A percentile compares a stretch with the other conserved stretches of the same genome.
Evolutionary conservation across 2,113 vertebrate genomes (phyloP).

Genomic region (Phyllostomus hastatus): DNA sequence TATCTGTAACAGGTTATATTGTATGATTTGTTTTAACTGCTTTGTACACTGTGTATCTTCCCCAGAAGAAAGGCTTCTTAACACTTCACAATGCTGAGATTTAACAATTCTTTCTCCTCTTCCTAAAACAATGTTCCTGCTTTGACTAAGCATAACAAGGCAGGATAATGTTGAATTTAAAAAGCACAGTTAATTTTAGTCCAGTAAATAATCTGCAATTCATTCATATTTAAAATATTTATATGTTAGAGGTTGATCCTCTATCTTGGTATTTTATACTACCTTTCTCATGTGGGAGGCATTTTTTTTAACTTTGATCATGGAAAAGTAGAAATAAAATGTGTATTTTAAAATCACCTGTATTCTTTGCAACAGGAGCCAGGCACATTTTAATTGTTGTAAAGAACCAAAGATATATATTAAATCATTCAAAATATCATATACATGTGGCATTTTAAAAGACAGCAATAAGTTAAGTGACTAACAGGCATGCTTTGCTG

Average conservation of each 20-base stretch:
- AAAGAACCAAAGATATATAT: neutral
- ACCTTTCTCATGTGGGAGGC: slow-evolving; percentile 36
- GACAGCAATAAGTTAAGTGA: neutral
- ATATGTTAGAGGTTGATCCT: neutral
- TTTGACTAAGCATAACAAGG: slow-evolving; percentile 68
- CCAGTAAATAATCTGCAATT: neutral
- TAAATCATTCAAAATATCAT: slow-evolving; percentile 5
- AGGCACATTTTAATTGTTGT: neutral
- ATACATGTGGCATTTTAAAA: neutral
- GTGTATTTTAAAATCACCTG: neutral
- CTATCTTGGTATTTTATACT: slow-evolving; percentile 38
- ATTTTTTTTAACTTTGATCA: slow-evolving; percentile 31
- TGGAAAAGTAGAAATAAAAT: neutral
- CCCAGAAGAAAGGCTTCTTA: slow-evolving; percentile 78
- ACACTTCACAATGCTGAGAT: slow-evolving; percentile 64
- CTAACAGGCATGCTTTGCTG: neutral
- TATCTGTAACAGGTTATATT: slow-evolving; percentile 88
- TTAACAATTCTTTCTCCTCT: slow-evolving; percentile 76
- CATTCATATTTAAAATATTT: slow-evolving; percentile 48
- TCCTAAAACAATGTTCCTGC: slow-evolving; percentile 73
- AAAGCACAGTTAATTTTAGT: slow-evolving; percentile 56
- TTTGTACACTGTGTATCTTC: slow-evolving; percentile 76
- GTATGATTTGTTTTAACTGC: slow-evolving; percentile 89
- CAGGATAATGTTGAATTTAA: slow-evolving; percentile 51
- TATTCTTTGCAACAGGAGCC: neutral